phyloP scores from a whole-genome alignment of 2,888 invertebrate species.

The Dinocampus coccinellae region DNA sequence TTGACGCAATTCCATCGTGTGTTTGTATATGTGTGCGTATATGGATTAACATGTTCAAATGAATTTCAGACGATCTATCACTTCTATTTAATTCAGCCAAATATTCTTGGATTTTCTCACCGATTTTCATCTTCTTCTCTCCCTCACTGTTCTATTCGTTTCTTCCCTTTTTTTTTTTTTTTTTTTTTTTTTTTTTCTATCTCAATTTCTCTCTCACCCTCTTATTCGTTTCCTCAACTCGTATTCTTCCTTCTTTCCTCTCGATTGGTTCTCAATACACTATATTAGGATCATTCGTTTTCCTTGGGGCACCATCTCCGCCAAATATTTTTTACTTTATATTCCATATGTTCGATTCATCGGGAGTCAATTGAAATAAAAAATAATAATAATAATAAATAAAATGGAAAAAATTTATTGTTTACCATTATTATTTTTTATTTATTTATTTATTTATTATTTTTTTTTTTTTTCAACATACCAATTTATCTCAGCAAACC shows the following conservation, averaged over 20 bases:
- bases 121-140: slow-evolving; percentile 34
- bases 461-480: too few relatives aligned
- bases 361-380: neutral
- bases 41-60: slow-evolving; percentile 4
- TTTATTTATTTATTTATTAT: too few relatives aligned
- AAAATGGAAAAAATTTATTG: neutral
- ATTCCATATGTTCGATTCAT: neutral
- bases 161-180: slow-evolving; percentile 22
- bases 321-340: slow-evolving; percentile 24
- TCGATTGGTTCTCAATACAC: slow-evolving; percentile 43
- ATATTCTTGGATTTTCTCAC: slow-evolving; percentile 27
- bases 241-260: slow-evolving; percentile 31
- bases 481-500: too few relatives aligned
- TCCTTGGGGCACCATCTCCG: slow-evolving; percentile 18
- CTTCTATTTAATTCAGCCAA: slow-evolving; percentile 43
- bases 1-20: too few relatives aligned
- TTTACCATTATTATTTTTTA: too few relatives aligned
- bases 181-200: slow-evolving; percentile 4
- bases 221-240: slow-evolving; percentile 37
- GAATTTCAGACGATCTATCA: slow-evolving; percentile 40
- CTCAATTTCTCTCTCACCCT: slow-evolving; percentile 43
- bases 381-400: neutral
- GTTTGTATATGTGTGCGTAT: too few relatives aligned
- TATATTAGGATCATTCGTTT: slow-evolving; percentile 39
- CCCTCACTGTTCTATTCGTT: slow-evolving; percentile 42